A percentile compares a stretch with the other conserved stretches of the same genome.
phyloP scores from a whole-genome alignment of 2,797 vertebrate genomes.

The Thalassophryne amazonica region DNA sequence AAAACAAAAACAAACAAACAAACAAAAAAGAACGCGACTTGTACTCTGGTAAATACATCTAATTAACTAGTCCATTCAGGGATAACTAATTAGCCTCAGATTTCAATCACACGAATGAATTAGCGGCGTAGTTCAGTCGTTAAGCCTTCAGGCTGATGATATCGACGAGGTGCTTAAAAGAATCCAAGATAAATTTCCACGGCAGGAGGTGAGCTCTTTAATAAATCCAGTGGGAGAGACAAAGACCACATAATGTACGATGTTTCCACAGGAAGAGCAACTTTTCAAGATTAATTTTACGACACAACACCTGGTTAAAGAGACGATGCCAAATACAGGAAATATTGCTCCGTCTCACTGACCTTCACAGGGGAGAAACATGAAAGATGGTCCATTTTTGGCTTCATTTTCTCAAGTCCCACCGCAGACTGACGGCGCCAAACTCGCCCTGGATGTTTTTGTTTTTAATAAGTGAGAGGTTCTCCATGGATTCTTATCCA shows the following conservation, averaged over 20 bases:
- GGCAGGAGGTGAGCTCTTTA: conserved; percentile 11
- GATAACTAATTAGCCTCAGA: too few relatives aligned
- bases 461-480: conserved; percentile 55
- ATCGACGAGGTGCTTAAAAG: neutral
- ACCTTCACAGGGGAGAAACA: conserved; percentile 33
- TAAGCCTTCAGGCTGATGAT: too few relatives aligned
- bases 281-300: conserved; percentile 21
- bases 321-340: conserved; percentile 17
- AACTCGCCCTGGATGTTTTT: conserved; percentile 16
- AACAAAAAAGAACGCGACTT: too few relatives aligned
- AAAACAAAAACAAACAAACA: too few relatives aligned
- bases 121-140: too few relatives aligned
- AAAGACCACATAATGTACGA: conserved; percentile 34
- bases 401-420: conserved; percentile 62
- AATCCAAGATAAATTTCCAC: too few relatives aligned
- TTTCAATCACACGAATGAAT: too few relatives aligned
- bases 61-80: too few relatives aligned
- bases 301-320: conserved; percentile 41
- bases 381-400: conserved; percentile 40
- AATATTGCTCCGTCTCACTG: conserved; percentile 37
- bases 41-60: too few relatives aligned
- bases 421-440: conserved; percentile 23
- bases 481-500: conserved; percentile 44
- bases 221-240: conserved; percentile 2
- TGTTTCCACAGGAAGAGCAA: neutral